Base-by-base conservation (phyloP, 2,888 invertebrate species). In the Platycheirus rosarum region DNA sequence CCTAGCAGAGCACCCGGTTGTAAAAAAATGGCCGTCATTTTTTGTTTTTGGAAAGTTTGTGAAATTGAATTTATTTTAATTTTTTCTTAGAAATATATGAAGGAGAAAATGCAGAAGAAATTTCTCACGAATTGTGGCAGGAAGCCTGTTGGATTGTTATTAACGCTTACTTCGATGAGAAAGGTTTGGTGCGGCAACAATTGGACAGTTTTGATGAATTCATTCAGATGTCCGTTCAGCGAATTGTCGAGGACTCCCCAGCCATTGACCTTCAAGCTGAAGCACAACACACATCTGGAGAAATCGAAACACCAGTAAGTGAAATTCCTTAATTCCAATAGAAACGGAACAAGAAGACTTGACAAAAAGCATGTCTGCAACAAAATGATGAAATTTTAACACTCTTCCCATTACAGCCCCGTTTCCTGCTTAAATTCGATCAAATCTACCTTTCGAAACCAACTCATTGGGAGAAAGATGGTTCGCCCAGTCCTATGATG, bases 121-220 rank as follows among this genome's bases (percentile, higher is more conserved):
- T 99, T 87, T 97, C 98, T 32, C 95, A 98, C 5, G 99, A 99
- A 89, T 92, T 99, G 85, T 99, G 99, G 99, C 99, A 99, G 91
- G 99, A 99, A 92, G 99, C 99, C 48, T 99, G 99, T 88, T 99
- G 99, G 99, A 98, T 99, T 88, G 99, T 99, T 79, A 99, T 99
- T 88, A 98, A 98, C 89, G 98, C 99, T 0, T 99, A 99, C 91
- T 99, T 99, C 89, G 99, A 99, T 89, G 99, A 99, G 90, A 99
- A 99, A 91, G 99, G 99, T 90, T 93, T 99, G 85, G 99, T 99
- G 46, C 94, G 99, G 60, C 99, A 99, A 90, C 99, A 99, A 89
- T 92, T 99, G 86, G 99, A 99, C 90, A 99, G 98, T 88, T 99
- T 99, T 89, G 99, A 99, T 92, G 99, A 99, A 92, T 99, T 99